Base-by-base conservation (phyloP, 2,888 invertebrate genomes). In the Drosophila rubida region DNA sequence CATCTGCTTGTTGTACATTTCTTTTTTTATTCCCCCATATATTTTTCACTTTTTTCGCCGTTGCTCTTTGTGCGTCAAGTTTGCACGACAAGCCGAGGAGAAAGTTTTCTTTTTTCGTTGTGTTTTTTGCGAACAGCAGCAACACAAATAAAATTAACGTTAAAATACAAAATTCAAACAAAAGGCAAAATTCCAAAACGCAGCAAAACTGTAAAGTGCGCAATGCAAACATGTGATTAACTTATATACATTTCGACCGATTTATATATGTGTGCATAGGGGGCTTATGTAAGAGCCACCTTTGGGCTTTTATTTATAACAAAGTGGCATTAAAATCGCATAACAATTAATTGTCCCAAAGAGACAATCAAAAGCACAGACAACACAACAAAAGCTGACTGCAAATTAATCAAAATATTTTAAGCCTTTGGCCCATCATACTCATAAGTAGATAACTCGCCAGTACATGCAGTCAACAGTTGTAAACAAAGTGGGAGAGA, bases 1-100 rank as follows among this genome's bases (percentile, higher is more conserved):
- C 86, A 83, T 81, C 81, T 66, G 87, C 79, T 85, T 81, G 79
- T 82, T 87, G 79, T 78, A 75, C 69, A 84, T 71, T 85, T 66
- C 71, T 60, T 65, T 49, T 58, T 46, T 44, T 51, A 35, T 50
- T 50, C n/a, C n/a, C n/a, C n/a, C n/a, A n/a, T 46, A 11, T 30
- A 30, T 39, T 42, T 27, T 60, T 27, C 14, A 13, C 45, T 44
- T 19, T 16, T 57, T 16, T 62, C 57, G 51, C 60, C 67, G 65
- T 73, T 68, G 65, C 70, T 79, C 74, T 78, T 67, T 65, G 69
- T 76, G 82, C 79, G 79, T 75, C 84, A 78, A 83, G 66, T 73
- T 87, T 64, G 85, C 85, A 81, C 85, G 87, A 76, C 86, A 83
- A 80, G 67, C 79, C 48, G 25, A 45, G 87, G 82, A 81, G 82